phyloP scores from a whole-genome alignment of 2,113 vertebrate species.

The Drymodes brunneopygia region DNA sequence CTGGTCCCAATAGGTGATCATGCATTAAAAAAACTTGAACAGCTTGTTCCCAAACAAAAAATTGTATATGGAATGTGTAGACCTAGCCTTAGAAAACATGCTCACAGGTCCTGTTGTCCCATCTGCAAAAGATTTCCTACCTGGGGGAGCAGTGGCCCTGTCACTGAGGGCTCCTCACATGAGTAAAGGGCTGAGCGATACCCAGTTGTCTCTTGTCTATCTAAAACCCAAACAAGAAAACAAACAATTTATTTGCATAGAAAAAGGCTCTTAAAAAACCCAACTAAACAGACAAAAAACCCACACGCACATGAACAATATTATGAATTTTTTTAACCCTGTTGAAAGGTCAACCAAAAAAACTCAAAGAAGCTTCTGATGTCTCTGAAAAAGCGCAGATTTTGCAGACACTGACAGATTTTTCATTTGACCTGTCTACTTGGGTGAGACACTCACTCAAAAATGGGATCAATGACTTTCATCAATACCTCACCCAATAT shows the following conservation, averaged over 20 bases:
- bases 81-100: background rate
- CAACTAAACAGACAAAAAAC: background rate
- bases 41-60: background rate
- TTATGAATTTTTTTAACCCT: background rate
- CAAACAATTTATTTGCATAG: background rate
- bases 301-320: background rate
- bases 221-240: background rate
- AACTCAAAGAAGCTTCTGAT: background rate
- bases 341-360: background rate
- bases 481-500: slow-evolving; percentile 8
- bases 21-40: background rate
- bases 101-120: background rate
- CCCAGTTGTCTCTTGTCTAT: background rate
- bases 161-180: background rate
- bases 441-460: slow-evolving; percentile 33
- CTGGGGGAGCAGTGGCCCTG: background rate
- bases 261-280: background rate
- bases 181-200: background rate
- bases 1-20: background rate
- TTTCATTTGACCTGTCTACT: slow-evolving; percentile 21
- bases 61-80: background rate
- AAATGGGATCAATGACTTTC: slow-evolving; percentile 28
- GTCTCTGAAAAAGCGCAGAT: background rate
- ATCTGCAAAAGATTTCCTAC: background rate
- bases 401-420: background rate